Conservation (phyloP, 2,797 vertebrate species). For the Amphiprion clarkii region DNA sequence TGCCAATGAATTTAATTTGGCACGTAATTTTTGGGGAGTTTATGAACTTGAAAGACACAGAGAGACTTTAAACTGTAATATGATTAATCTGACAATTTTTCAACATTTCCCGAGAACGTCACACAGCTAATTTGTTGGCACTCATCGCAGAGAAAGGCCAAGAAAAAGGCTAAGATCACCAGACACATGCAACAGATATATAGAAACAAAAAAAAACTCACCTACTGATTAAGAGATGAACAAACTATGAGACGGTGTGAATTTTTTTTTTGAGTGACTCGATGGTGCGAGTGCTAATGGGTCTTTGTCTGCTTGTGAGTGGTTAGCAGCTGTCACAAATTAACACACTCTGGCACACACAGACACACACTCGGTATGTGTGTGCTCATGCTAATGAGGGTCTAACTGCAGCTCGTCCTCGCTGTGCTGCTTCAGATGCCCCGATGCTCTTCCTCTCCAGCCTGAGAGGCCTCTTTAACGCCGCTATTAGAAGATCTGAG, state of each 20-base stretch:
- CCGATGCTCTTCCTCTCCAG: constrained; percentile 18
- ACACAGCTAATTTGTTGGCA: neutral
- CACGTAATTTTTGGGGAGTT: neutral
- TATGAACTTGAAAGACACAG: no score
- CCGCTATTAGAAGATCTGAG: constrained; percentile 49
- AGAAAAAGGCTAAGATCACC: neutral
- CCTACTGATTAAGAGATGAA: constrained; percentile 29
- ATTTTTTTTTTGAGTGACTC: constrained; percentile 4
- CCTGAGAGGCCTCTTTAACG: constrained; percentile 41
- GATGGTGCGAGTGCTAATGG: constrained; percentile 31
- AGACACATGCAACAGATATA: no score
- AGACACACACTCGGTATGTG: neutral
- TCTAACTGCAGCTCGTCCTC: constrained; percentile 38
- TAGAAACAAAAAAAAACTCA: neutral
- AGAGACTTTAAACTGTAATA: neutral
- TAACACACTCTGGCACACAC: neutral
- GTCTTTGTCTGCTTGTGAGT: constrained; percentile 40
- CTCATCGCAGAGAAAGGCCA: neutral
- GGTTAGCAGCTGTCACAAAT: constrained; percentile 31
- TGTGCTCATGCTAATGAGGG: constrained; percentile 53
- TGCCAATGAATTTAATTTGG: neutral
- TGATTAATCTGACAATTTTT: neutral
- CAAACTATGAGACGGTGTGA: constrained; percentile 15
- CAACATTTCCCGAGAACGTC: constrained; percentile 4
- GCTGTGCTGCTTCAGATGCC: constrained; percentile 38